Base-by-base conservation (phyloP, 2,797 vertebrate genomes). In the Sebastes kiyomatsui region DNA sequence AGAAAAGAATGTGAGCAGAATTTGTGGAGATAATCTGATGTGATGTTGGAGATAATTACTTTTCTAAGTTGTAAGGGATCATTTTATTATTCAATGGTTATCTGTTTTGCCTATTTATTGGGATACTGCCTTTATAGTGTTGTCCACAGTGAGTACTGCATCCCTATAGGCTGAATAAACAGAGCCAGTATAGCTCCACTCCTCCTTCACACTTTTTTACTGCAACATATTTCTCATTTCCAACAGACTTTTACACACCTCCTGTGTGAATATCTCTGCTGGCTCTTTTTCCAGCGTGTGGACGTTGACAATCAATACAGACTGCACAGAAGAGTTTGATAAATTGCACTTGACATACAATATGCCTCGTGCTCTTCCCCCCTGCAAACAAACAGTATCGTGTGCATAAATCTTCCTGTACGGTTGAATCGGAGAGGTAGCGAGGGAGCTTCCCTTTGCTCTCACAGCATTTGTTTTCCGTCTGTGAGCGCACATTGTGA, bases 331-430 rank as follows among this genome's bases (percentile, higher is more conserved):
- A 33, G 77, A 91, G 83, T 89, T 91, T 93, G 93, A 94, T 93
- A 46, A 91, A 93, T 94, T 86, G 85, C 88, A 83, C 73, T 87
- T 87, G 90, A 94, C 92, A 60, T 67, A 73, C 81, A 90, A 85
- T 91, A 79, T 79, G 86, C 83, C 84, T 87, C 6, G 32, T 79
- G 79, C 90, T 88, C 78, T 68, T 88, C 84, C 78, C 76, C 84
- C 86, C 78, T 81, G 85, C 87, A 92, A 93, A 94, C 93, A 94
- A 92, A 90, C 85, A 77, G 81, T 81, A 90, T 86, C 90, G 85
- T 92, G 89, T 88, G 89, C 88, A 92, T 95, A 92, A 92, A 93
- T 93, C 91, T 93, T 92, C 79, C 83, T 25, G 75, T 49, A 30
- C 67, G 72, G 87, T 82, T 87, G 88, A 91, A 90, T 80, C 83